These are phyloP conservation scores for Odontocolon sp. DNA, from an alignment of 2,888 invertebrate genomes.

Conservation along the genomic window DNA sequence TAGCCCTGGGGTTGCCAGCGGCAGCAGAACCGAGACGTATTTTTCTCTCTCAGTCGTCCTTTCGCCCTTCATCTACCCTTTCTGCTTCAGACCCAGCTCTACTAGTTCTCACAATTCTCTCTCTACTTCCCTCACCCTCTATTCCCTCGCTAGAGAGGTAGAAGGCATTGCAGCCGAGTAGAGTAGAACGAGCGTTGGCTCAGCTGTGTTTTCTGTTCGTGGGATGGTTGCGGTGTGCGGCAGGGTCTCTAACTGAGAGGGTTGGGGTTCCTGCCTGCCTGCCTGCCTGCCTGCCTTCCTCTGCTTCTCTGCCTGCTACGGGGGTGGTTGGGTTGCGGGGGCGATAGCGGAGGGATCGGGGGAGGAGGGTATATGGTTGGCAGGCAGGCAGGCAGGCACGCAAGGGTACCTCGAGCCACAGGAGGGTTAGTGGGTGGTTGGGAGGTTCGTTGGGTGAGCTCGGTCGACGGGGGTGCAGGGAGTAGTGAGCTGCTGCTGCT, in stretches of 20 bases:
- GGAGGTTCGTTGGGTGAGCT: conserved; percentile 56
- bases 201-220: conserved; percentile 80
- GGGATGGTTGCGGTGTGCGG: conserved; percentile 69
- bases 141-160: conserved; percentile 70
- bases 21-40: conserved; percentile 42
- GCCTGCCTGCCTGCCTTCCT: conserved; percentile 47
- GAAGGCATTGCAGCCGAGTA: conserved; percentile 74
- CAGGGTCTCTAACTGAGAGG: conserved; percentile 68
- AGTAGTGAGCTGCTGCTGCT: conserved; percentile 59
- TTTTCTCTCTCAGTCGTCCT: conserved; percentile 29
- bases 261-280: conserved; percentile 64
- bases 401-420: conserved; percentile 74
- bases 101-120: conserved; percentile 40
- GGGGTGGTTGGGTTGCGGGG: conserved; percentile 52
- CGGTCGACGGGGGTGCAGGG: conserved; percentile 52
- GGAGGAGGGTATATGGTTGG: conserved; percentile 55
- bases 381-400: conserved; percentile 77
- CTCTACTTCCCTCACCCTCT: conserved; percentile 51
- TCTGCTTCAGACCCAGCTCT: not conserved
- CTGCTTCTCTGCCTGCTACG: conserved; percentile 46
- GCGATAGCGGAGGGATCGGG: conserved; percentile 51
- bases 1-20: conserved; percentile 39
- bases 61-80: not conserved
- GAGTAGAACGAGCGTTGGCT: conserved; percentile 73
- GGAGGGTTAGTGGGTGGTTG: conserved; percentile 61